A percentile compares a stretch with the other conserved stretches of the same genome.
Evolutionary conservation across 2,113 vertebrate species (phyloP).

Genomic region (Gadus chalcogrammus): DNA sequence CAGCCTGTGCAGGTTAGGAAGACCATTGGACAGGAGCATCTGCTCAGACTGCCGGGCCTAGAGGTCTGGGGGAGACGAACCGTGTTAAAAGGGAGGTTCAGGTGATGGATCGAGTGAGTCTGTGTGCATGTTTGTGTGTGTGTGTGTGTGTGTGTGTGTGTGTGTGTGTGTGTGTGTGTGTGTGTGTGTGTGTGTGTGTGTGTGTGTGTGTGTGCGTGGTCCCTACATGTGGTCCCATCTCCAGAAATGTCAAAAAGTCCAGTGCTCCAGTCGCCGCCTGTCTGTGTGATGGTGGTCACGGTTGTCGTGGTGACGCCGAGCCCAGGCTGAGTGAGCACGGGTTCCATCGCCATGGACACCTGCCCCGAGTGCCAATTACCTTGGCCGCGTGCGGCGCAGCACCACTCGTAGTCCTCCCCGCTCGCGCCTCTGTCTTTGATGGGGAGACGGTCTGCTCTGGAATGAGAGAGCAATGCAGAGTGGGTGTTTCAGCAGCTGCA

Average conservation of each 20-base stretch:
- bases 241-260: constrained; percentile 72
- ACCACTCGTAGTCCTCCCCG: background rate
- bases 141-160: constrained; percentile 1
- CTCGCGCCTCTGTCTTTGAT: constrained; percentile 6
- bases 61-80: too few relatives aligned
- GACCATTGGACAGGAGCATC: too few relatives aligned
- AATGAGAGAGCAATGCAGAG: constrained; percentile 2
- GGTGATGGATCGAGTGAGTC: too few relatives aligned
- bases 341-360: constrained; percentile 18
- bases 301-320: constrained; percentile 65
- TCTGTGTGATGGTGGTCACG: constrained; percentile 72
- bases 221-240: constrained; percentile 72
- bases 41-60: too few relatives aligned
- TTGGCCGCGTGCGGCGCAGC: constrained; percentile 22
- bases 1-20: too few relatives aligned
- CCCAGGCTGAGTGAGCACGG: constrained; percentile 70
- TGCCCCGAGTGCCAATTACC: constrained; percentile 13
- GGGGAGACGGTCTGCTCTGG: constrained; percentile 35
- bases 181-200: background rate
- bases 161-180: background rate
- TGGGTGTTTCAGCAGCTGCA: too few relatives aligned
- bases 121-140: background rate
- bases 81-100: too few relatives aligned
- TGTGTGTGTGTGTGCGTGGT: constrained; percentile 4
- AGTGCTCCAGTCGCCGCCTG: constrained; percentile 74